These are phyloP conservation scores for Ridgeia piscesae DNA, from an alignment of 1,140 invertebrate genomes.

Conservation along the genomic window DNA sequence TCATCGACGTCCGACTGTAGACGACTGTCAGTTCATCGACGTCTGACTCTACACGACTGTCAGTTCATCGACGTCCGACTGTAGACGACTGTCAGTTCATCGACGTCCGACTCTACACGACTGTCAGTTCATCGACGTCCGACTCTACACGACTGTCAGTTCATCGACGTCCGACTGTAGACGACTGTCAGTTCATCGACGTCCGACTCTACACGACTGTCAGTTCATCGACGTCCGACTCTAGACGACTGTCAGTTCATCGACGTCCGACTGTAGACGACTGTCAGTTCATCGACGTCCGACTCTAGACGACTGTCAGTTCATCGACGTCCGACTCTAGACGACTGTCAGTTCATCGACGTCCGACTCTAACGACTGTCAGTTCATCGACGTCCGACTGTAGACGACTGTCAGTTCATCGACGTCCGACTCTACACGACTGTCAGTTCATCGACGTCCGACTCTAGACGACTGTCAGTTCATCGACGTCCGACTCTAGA, in stretches of 20 bases:
- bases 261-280: too few species aligned
- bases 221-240: background rate
- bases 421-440: background rate
- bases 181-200: background rate
- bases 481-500: background rate
- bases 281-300: background rate
- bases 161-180: too few species aligned
- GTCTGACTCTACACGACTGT: background rate
- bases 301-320: background rate
- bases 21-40: background rate
- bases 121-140: background rate
- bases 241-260: too few species aligned
- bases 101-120: background rate
- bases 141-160: background rate
- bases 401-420: background rate
- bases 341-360: too few species aligned
- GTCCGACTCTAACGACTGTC: too few species aligned
- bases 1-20: too few species aligned
- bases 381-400: background rate
- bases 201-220: background rate
- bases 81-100: background rate
- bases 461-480: background rate
- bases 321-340: background rate
- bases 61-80: background rate
- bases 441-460: background rate